Evolutionary conservation across 2,797 vertebrate genomes (phyloP).

Genomic region (Sebastolobus alascanus): DNA sequence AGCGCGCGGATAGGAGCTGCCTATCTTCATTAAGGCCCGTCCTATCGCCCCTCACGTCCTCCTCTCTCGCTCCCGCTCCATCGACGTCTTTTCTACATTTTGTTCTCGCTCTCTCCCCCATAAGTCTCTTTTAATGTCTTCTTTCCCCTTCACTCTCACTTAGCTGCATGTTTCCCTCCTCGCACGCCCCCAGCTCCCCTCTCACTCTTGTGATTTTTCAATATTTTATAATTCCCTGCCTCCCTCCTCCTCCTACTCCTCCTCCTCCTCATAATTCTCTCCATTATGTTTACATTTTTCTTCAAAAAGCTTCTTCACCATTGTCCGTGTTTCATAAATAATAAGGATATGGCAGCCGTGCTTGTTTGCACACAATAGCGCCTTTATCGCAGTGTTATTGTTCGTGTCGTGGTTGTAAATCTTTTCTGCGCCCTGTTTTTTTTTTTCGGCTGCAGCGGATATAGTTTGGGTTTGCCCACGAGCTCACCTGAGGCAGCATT

Average conservation of each 20-base stretch:
- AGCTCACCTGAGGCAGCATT: constrained; percentile 59
- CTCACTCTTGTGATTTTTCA: constrained; percentile 76
- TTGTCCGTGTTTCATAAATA: constrained; percentile 71
- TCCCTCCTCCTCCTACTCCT: constrained; percentile 47
- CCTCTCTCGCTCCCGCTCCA: constrained; percentile 27
- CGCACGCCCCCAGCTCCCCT: constrained; percentile 61
- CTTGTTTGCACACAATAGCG: constrained; percentile 50
- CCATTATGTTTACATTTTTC: constrained; percentile 76
- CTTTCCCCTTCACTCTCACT: constrained; percentile 70
- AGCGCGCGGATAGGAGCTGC: constrained; percentile 68
- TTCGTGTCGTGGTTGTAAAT: constrained; percentile 61
- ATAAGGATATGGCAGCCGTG: constrained; percentile 50
- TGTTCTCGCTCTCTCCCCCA: constrained; percentile 39
- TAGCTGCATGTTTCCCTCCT: constrained; percentile 68
- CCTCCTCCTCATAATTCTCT: constrained; percentile 65
- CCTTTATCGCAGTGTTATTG: constrained; percentile 46
- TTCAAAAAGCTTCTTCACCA: constrained; percentile 61
- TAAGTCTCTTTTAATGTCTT: constrained; percentile 69
- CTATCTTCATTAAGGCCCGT: constrained; percentile 80
- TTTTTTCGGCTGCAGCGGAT: constrained; percentile 28
- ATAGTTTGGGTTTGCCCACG: constrained; percentile 43
- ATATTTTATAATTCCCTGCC: constrained; percentile 78
- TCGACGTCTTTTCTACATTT: constrained; percentile 52
- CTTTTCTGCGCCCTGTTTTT: constrained; percentile 40
- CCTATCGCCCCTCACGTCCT: constrained; percentile 52